Base-by-base conservation (phyloP, 2,797 vertebrate genomes). In the Acomys russatus region DNA sequence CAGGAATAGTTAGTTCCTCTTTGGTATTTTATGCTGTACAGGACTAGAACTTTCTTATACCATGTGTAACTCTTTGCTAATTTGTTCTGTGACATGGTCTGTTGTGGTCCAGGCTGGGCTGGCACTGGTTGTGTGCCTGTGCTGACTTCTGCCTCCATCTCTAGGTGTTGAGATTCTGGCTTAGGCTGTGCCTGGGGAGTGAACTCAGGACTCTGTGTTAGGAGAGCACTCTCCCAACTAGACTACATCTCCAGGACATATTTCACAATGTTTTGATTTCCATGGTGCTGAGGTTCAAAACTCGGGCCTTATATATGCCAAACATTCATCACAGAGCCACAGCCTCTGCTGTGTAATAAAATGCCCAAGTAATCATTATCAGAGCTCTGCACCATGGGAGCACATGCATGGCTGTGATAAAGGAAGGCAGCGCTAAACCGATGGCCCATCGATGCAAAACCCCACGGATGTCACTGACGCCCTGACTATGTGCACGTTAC, bases 401-500 rank as follows among this genome's bases (percentile, higher is more conserved):
- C 30, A 56, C 56, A 76, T 66, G 4, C 7, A 28, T 71, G 59
- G 14, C 49, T 73, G 2, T 84, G 38, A 88, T 70, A 73, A 4
- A 79, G 70, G 74, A 91, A 91, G 92, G 15, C 68, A 92, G 6
- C 5, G 33, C 22, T 92, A 79, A 92, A 56, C 56, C 56, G 66
- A 73, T 35, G 18, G 23, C 61, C 44, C 1, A 1, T 17, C 71
- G 63, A 25, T 54, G 63, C 22, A 51, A 38, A 18, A 28, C n/a
- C 14, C 56, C 38, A 64, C 15, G 38, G 30, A 7, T 56, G 49
- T 12, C 15, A 56, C 11, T 56, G 54, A 30, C 54, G 30, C n/a
- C 28, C 63, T 51, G 56, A 23, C n/a, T 30, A 0, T 70, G 9
- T 35, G 15, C 25, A 35, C 2, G 5, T 68, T 28, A 38, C 20